Base-by-base conservation (phyloP, 1,140 invertebrate genomes). In the Cherax destructor region DNA sequence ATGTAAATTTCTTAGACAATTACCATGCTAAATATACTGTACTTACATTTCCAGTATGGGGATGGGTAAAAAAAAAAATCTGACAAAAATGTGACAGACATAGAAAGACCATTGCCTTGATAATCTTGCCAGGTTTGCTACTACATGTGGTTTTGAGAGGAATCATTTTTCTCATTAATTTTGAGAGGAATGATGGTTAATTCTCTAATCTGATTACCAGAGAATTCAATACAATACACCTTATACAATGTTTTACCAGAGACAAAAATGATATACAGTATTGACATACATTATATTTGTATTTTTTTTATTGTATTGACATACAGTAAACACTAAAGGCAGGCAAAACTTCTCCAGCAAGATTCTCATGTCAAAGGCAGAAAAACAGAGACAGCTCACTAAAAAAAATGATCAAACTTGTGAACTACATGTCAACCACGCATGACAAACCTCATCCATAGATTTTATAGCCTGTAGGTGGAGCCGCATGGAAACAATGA, bases 391-490 rank as follows among this genome's bases (percentile, higher is more conserved):
- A 69, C 56, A 83, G 69, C 41, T 90, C 72, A 56, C 81, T 83
- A 84, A 88, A 88, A 88, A 88, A 69, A 81, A 24, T 78, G n/a
- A 81, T 76, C 30, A 59, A 83, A 59, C 69, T 90, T 49, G 21
- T 16, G 41, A 76, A 90, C 80, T 77, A 90, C 52, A 61, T 77
- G 80, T 65, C 72, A 83, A 79, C 80, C 72, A 89, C 89, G 24
- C 74, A 65, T 78, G 65, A 92, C 91, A 92, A 92, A 92, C 91
- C 91, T 92, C 91, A 88, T 92, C 91, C 91, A 92, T 92, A 65
- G 91, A 92, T 79, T 88, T 92, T 78, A 88, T 85, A 50, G 86
- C 91, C 91, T 92, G 81, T 59, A 50, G 84, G 49, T 47, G 78
- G 74, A 86, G 78, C 86, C 72, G 91, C 83, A 84, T 85, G 86